These are phyloP conservation scores for Thripadectes ignobilis DNA, from an alignment of 2,797 vertebrate species.

Conservation along the genomic window DNA sequence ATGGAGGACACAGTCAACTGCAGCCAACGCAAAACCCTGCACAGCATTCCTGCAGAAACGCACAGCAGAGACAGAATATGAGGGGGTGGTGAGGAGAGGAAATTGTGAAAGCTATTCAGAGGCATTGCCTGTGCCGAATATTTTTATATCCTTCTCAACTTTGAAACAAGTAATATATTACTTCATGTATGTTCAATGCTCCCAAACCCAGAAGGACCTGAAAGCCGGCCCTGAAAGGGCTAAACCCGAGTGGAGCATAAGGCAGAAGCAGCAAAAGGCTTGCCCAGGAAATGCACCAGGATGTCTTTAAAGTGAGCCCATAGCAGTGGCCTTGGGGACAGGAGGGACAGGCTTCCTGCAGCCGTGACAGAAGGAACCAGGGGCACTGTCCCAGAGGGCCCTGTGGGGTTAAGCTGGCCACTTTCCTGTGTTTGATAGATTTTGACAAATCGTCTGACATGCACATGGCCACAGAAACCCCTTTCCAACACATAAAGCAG, in stretches of 20 bases:
- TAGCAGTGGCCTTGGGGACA: not conserved
- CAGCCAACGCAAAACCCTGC: not conserved
- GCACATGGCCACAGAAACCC: not conserved
- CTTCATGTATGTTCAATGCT: not conserved
- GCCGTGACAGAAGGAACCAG: not conserved
- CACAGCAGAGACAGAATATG: not conserved
- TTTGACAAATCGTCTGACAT: not conserved
- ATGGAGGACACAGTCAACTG: not conserved
- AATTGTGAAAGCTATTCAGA: slow-evolving; percentile 47
- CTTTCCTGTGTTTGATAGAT: not conserved
- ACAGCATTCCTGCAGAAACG: not conserved
- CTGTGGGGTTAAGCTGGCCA: not conserved
- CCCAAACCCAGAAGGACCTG: not conserved
- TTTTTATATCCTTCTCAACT: slow-evolving; percentile 11
- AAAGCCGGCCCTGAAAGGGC: not conserved
- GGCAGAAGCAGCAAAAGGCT: not conserved
- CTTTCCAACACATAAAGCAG: not conserved
- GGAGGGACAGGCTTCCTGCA: not conserved
- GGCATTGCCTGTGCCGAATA: not conserved
- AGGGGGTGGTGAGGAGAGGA: slow-evolving; percentile 22
- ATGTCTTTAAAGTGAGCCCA: not conserved
- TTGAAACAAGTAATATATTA: not conserved
- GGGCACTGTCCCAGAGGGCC: not conserved
- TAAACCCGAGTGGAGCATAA: not conserved
- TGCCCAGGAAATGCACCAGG: not conserved